Conservation (phyloP, 1,140 invertebrate genomes). For the Harlomillsia oculata region DNA sequence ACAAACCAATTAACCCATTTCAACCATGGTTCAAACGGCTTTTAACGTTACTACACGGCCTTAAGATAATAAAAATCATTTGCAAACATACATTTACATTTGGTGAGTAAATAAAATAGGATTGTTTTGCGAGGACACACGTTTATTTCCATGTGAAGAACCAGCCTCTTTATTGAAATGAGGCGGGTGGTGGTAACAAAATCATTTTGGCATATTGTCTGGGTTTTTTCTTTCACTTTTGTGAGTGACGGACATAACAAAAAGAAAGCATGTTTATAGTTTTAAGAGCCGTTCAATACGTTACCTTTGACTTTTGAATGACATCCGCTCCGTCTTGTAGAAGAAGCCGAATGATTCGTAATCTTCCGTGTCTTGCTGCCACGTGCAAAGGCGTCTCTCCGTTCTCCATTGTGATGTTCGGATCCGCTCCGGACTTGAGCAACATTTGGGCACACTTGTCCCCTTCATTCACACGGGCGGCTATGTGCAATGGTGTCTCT, state of each 20-base stretch:
- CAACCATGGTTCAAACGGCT: not conserved
- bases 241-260: too few species aligned
- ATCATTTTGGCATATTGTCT: too few species aligned
- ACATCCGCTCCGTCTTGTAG: slow-evolving; percentile 86
- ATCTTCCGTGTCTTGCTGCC: slow-evolving; percentile 67
- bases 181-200: too few species aligned
- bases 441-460: slow-evolving; percentile 95
- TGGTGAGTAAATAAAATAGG: too few species aligned
- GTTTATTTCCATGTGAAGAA: too few species aligned
- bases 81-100: not conserved
- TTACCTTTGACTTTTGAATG: slow-evolving; percentile 77
- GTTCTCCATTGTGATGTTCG: slow-evolving; percentile 83
- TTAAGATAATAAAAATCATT: too few species aligned
- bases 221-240: too few species aligned
- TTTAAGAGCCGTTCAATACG: too few species aligned
- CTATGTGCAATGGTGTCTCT: slow-evolving; percentile 92
- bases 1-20: slow-evolving; percentile 30
- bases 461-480: slow-evolving; percentile 80
- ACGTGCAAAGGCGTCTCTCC: slow-evolving; percentile 48
- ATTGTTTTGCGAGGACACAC: too few species aligned
- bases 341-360: slow-evolving; percentile 71
- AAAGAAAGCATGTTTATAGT: too few species aligned
- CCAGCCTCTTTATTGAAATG: too few species aligned
- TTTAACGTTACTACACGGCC: too few species aligned
- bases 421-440: slow-evolving; percentile 90